Evolutionary conservation across 2,888 invertebrate species (phyloP), one percentile per base, ranked within the genome.

Genomic region (Rambutsinella grinnellia): DNA sequence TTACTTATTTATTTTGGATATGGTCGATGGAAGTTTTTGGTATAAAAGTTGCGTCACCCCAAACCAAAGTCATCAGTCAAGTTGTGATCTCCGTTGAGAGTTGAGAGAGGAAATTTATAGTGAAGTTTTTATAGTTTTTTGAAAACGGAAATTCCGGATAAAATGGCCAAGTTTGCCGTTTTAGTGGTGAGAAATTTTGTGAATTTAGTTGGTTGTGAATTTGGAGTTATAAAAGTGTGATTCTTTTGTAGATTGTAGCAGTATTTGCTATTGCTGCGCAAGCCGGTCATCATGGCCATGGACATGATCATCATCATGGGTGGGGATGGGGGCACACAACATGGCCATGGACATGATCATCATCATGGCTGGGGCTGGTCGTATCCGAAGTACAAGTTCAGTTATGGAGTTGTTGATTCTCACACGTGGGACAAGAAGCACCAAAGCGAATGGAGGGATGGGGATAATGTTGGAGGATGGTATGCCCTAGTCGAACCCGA

Each of bases 351-450:
- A 0, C 28, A 15, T 3, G 58, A 51, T 21, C 56, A 61, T 28
- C 53, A 63, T n/a, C 51, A 67, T 13, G 80, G 80, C 1, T 80
- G 80, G 80, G 80, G 80, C 0, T 76, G 76, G 76, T 60, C 71
- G n/a, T n/a, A 70, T 28, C 70, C 70, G 56, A 70, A 70, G 49
- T 70, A 70, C 62, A 70, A 70, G 36, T 70, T 36, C 23, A 62
- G 70, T 46, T 62, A 70, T 46, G 70, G 62, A 26, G 61, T 70
- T 17, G 56, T 62, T 46, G 62, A 70, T 44, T 17, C 44, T 54
- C 10, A 24, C 13, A 70, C 61, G 15, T 61, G 70, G 61, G 70
- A 70, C 62, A 70, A 62, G 24, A 70, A 70, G 24, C 24, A 61
- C 13, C 62, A 61, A 47, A 62, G 62, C 15, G 70, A 70, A 26